phyloP scores from a whole-genome alignment of 2,113 vertebrate species.

The Helogale parvula region DNA sequence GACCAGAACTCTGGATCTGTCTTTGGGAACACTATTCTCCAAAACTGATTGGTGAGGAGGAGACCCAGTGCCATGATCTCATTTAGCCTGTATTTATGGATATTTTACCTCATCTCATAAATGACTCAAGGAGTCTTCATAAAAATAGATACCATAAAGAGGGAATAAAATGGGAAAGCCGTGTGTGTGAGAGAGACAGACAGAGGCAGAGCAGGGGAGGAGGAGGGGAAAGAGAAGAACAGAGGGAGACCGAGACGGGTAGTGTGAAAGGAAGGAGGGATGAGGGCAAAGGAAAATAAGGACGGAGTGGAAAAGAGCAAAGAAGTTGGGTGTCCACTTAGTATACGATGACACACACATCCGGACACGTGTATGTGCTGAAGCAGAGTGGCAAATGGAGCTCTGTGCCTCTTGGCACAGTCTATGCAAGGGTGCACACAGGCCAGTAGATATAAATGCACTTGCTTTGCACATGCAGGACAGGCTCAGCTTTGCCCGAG shows the following conservation, averaged over 20 bases:
- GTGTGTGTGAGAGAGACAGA: background rate
- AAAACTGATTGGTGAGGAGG: background rate
- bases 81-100: background rate
- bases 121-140: background rate
- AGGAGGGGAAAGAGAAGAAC: background rate
- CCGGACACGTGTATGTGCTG: accelerated
- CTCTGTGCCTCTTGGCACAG: background rate
- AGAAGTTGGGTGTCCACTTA: background rate
- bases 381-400: background rate
- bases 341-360: background rate
- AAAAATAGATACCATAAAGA: background rate
- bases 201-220: background rate
- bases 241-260: background rate
- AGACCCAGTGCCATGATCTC: background rate
- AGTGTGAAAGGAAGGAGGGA: background rate
- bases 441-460: background rate
- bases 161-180: background rate
- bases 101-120: background rate
- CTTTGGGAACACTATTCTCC: background rate
- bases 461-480: accelerated
- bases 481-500: background rate
- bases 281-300: background rate
- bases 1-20: background rate
- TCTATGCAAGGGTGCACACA: background rate
- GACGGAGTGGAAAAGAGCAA: background rate